These are phyloP conservation scores for Micrastur ruficollis DNA, from an alignment of 2,797 vertebrate species.

Conservation along the genomic window DNA sequence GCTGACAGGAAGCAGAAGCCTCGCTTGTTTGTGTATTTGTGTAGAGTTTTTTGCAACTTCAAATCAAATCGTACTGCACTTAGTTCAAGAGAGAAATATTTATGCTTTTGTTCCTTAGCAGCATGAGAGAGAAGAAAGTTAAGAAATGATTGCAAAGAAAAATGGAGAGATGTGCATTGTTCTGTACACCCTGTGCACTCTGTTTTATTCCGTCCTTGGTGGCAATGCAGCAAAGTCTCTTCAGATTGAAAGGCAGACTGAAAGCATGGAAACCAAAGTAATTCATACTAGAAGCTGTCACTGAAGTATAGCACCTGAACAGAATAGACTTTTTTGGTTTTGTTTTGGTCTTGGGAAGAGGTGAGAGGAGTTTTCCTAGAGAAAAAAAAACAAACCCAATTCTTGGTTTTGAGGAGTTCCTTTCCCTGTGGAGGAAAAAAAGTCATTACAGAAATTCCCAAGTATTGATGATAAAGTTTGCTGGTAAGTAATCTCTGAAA, in stretches of 20 bases:
- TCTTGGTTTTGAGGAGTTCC: neutral
- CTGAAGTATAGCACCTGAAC: neutral
- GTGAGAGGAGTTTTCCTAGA: neutral
- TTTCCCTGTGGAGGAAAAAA: neutral
- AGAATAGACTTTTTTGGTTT: neutral
- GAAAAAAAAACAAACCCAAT: too few species aligned
- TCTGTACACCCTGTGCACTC: neutral
- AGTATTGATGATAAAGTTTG: neutral
- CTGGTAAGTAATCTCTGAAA: neutral
- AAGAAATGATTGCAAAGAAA: neutral
- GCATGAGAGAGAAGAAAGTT: neutral
- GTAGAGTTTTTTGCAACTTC: neutral
- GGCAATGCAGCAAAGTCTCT: neutral
- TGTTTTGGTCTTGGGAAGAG: neutral
- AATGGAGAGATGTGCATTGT: neutral
- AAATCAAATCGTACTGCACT: neutral
- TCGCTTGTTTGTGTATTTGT: neutral
- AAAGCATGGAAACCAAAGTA: neutral
- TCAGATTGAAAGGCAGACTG: neutral
- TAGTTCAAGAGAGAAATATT: neutral
- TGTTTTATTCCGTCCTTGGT: neutral
- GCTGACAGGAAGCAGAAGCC: neutral
- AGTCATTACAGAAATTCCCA: neutral
- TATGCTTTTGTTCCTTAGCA: neutral
- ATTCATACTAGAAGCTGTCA: neutral